phyloP scores from a whole-genome alignment of 2,113 vertebrate species.

The Atherinomorus stipes region DNA sequence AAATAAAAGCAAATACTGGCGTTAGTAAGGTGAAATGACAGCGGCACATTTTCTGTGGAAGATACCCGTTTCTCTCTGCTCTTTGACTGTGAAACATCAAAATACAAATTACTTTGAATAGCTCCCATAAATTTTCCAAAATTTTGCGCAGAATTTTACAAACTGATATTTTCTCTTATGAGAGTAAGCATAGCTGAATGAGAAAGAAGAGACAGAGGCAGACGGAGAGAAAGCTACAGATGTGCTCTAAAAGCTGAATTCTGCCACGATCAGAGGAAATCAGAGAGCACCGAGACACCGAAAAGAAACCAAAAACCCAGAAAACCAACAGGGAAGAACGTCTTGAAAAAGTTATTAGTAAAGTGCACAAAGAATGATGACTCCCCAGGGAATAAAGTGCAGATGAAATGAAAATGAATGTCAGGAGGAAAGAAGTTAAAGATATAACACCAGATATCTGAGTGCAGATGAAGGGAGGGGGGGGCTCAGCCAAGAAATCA shows the following conservation, averaged over 20 bases:
- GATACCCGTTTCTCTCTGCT: conserved; percentile 68
- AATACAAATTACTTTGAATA: conserved; percentile 18
- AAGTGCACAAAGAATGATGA: conserved; percentile 56
- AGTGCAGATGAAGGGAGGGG: conserved; percentile 55
- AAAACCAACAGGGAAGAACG: conserved; percentile 34
- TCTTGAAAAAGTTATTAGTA: conserved; percentile 60
- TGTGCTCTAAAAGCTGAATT: conserved; percentile 54
- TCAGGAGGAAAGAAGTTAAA: conserved; percentile 37
- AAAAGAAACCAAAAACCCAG: conserved; percentile 46
- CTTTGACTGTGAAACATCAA: conserved; percentile 46
- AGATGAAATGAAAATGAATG: conserved; percentile 62
- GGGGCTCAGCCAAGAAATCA: conserved; percentile 41
- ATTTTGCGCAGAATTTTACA: neutral
- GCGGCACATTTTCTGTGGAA: conserved; percentile 12
- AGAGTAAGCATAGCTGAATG: conserved; percentile 19
- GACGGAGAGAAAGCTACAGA: conserved; percentile 35
- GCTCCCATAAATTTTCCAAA: neutral
- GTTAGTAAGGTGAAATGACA: conserved; percentile 51
- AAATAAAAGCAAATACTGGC: conserved; percentile 27
- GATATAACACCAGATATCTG: conserved; percentile 17
- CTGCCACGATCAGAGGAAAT: conserved; percentile 53
- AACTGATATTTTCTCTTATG: neutral
- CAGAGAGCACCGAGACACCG: conserved; percentile 50
- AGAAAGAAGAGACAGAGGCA: conserved; percentile 37
- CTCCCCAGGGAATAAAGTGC: conserved; percentile 34